Evolutionary conservation across 2,888 invertebrate species (phyloP).

Genomic region (Torymus texanus): DNA sequence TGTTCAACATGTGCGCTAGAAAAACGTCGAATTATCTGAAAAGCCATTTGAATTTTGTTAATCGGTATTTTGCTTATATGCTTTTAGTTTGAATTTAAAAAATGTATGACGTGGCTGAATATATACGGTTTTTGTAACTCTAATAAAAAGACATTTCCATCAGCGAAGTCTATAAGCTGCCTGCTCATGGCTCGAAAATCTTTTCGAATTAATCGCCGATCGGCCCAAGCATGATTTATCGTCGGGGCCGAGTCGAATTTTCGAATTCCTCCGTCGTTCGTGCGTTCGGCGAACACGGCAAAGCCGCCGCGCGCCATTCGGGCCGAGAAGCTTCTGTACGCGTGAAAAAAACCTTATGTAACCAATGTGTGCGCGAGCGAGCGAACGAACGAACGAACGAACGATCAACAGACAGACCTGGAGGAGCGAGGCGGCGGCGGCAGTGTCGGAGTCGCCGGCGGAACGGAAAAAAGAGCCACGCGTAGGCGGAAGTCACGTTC

Average conservation of each 20-base stretch:
- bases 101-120: too few species aligned
- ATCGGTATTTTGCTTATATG: too few species aligned
- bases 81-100: too few species aligned
- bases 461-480: conserved; percentile 44
- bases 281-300: background rate
- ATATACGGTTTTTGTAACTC: too few species aligned
- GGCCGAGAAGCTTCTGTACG: conserved; percentile 42
- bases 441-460: conserved; percentile 19
- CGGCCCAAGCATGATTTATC: conserved; percentile 40
- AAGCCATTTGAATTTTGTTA: too few species aligned
- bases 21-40: too few species aligned
- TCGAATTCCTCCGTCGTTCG: conserved; percentile 30
- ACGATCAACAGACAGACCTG: conserved; percentile 45
- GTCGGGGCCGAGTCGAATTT: conserved; percentile 19
- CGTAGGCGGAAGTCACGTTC: conserved; percentile 54
- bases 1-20: too few species aligned
- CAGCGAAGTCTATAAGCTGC: too few species aligned
- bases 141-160: too few species aligned
- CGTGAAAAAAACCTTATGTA: conserved; percentile 52
- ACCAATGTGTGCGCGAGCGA: conserved; percentile 16
- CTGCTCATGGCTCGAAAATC: background rate
- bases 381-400: conserved; percentile 31
- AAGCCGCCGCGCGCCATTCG: background rate
- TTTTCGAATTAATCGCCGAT: background rate
- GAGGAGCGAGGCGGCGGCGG: background rate